These are phyloP conservation scores for Bradynema listronoti DNA, from an alignment of 1,140 invertebrate species.

Conservation along the genomic window DNA sequence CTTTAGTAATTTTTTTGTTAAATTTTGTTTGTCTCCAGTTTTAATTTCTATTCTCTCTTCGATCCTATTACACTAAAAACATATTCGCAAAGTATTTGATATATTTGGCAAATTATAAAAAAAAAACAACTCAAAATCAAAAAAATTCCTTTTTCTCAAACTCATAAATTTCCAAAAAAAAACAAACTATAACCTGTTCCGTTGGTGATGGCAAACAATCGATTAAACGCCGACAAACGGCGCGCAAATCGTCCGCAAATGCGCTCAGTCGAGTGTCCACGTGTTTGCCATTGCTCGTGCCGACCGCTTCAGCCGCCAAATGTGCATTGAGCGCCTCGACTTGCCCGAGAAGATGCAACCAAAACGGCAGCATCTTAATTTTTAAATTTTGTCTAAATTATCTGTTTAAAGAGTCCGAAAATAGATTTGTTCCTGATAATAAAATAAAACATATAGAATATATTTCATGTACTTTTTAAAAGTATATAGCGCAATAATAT, in stretches of 20 bases:
- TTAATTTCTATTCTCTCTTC: no score
- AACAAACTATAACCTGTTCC: background rate
- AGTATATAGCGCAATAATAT: no score
- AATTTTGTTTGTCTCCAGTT: no score
- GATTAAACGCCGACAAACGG: background rate
- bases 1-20: no score
- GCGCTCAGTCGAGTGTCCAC: background rate
- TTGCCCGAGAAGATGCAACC: conserved; percentile 7
- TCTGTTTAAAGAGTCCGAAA: background rate
- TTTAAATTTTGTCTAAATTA: background rate
- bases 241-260: background rate
- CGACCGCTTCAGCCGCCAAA: no score
- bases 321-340: no score
- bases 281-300: background rate
- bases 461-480: no score
- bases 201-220: background rate
- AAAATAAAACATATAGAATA: background rate
- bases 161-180: background rate
- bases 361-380: conserved; percentile 6
- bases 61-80: no score
- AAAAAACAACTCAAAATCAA: no score
- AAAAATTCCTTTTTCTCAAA: no score
- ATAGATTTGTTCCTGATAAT: background rate
- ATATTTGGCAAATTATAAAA: no score
- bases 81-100: no score